Conservation (phyloP, 2,888 invertebrate genomes). For the Rotaria socialis region DNA sequence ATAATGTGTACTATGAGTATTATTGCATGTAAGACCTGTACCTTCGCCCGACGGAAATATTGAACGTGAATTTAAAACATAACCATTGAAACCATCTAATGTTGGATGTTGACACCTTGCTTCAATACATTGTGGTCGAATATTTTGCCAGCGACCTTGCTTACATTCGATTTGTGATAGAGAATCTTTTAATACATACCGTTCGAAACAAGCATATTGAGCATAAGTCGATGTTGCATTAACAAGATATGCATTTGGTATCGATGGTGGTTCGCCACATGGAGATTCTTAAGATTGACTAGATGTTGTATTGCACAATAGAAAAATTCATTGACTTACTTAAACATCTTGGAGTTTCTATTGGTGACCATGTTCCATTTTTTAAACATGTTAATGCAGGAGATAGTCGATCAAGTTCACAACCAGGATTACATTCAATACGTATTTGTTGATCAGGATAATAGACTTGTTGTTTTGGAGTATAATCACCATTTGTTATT, state of each 20-base stretch:
- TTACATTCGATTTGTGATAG: neutral
- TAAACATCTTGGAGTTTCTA: neutral
- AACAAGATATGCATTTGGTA: constrained; percentile 37
- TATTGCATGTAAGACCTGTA: neutral
- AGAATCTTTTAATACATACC: neutral
- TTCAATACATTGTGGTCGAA: constrained; percentile 19
- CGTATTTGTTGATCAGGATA: constrained; percentile 25
- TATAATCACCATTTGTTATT: neutral
- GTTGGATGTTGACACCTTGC: constrained; percentile 25
- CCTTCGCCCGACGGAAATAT: neutral
- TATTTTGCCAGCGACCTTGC: neutral
- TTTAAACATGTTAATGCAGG: neutral
- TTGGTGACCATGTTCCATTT: constrained; percentile 25
- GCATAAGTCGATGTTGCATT: neutral
- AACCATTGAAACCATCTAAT: neutral
- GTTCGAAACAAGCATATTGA: constrained; percentile 6
- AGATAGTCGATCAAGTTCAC: neutral
- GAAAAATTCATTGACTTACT: neutral
- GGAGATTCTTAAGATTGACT: neutral
- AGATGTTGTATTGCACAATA: neutral
- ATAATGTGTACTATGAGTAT: neutral
- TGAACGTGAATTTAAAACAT: neutral
- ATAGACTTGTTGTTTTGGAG: constrained; percentile 23
- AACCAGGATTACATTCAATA: constrained; percentile 5
- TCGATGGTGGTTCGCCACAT: constrained; percentile 44